Base-by-base conservation (phyloP, 2,888 invertebrate genomes). In the Eilema griseolum region DNA sequence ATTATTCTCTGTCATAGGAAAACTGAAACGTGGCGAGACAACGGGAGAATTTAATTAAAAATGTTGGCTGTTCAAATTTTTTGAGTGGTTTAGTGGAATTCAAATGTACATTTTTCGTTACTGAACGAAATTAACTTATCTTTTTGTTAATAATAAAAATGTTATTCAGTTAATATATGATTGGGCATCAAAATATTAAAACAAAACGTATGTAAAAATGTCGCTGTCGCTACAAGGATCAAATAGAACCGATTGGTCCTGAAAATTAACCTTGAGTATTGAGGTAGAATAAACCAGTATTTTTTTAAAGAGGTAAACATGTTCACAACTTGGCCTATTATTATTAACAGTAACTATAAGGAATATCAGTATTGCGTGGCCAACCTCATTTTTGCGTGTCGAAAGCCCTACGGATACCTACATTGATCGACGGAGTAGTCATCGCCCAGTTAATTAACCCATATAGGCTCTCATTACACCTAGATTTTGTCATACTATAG, bases 1-100 rank as follows among this genome's bases (percentile, higher is more conserved):
- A 92, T 93, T 92, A 92, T 87, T 87, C 86, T 78, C 85, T 84
- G 88, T 89, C 89, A 90, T 88, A 89, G 88, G 86, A 86, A 89
- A 92, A 89, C 88, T 89, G 89, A 90, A 89, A 86, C 81, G 84
- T 82, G 79, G 70, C 83, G 83, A 87, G 87, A 86, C 87, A 90
- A 86, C 82, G 83, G 72, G 79, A 86, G 87, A 89, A 91, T 92
- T 93, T 93, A 92, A 93, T 93, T 93, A 91, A 92, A 89, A 90
- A 85, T 76, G 80, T 80, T 75, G 74, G 73, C 78, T 80, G 73
- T 79, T 81, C 76, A 80, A 83, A 86, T 85, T 86, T 86, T 86
- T 79, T 71, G 68, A 76, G 75, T 69, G 78, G 73, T 75, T 81
- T 76, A 71, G 67, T 70, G 67, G 74, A 80, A 80, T 73, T 67